A percentile compares a stretch with the other conserved stretches of the same genome.
Conservation (phyloP, 2,797 vertebrate species). For the Scyliorhinus canicula region DNA sequence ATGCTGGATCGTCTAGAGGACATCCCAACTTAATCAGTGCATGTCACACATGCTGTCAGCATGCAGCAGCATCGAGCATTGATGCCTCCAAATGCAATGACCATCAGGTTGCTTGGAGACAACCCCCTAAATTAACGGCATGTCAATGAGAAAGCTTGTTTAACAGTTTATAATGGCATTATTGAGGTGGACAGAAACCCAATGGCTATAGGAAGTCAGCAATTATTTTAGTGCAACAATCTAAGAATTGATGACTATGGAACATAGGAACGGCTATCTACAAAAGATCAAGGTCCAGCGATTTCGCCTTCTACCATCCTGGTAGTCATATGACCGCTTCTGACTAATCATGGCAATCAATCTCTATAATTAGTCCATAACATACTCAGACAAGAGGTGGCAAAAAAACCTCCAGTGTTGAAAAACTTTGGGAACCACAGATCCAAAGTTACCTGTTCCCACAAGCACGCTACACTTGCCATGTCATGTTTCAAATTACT, state of each 20-base stretch:
- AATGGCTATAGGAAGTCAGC: neutral
- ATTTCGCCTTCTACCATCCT: neutral
- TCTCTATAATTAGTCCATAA: neutral
- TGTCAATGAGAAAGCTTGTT: neutral
- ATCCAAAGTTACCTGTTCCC: neutral
- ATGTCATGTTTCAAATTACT: neutral
- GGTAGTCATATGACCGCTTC: neutral
- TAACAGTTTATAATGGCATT: neutral
- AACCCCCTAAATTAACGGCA: neutral
- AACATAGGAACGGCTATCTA: neutral
- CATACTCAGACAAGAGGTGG: too few relatives aligned
- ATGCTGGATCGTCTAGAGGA: neutral
- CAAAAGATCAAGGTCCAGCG: neutral
- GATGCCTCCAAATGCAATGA: neutral
- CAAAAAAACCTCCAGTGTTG: neutral
- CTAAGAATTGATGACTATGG: neutral
- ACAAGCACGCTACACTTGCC: neutral
- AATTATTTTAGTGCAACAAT: neutral
- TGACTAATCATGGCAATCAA: neutral
- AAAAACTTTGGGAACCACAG: neutral
- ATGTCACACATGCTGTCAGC: neutral
- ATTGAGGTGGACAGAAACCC: neutral
- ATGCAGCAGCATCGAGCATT: neutral
- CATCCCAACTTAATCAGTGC: neutral
- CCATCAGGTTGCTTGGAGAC: neutral